Evolutionary conservation across 2,797 vertebrate species (phyloP).

Genomic region (Oreochromis mossambicus): DNA sequence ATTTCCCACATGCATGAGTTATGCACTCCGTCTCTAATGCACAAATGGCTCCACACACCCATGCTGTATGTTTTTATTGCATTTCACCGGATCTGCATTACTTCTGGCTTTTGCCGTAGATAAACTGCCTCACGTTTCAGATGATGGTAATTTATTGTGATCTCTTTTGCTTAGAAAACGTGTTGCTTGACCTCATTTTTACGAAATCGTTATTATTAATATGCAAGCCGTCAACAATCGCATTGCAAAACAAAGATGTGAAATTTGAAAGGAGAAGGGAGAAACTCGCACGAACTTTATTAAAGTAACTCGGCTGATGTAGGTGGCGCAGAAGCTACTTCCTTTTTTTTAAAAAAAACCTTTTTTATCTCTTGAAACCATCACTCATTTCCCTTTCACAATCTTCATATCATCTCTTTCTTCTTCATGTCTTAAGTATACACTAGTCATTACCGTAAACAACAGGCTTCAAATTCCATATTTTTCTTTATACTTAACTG

Average conservation of each 20-base stretch:
- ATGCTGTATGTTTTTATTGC: not conserved
- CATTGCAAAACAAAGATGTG: not conserved
- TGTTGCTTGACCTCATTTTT: not conserved
- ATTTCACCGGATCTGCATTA: not conserved
- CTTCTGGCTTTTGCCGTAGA: not conserved
- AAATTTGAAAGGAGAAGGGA: not conserved
- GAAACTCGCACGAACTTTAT: not conserved
- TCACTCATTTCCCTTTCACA: not conserved
- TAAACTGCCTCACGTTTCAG: not conserved
- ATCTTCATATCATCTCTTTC: not conserved
- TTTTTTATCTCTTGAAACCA: not conserved
- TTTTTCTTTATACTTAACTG: not conserved
- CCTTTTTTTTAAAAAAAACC: accelerated
- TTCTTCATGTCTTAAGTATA: not conserved
- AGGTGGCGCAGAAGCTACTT: not conserved
- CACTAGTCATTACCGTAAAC: not conserved
- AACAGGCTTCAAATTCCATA: not conserved
- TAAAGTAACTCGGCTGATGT: not conserved
- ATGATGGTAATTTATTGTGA: not conserved
- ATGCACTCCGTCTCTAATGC: not conserved
- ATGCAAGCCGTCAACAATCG: not conserved
- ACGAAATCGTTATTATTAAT: not conserved
- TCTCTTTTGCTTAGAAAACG: not conserved
- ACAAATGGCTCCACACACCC: not conserved
- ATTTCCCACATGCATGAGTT: not conserved